These are phyloP conservation scores for Hypomesus transpacificus DNA, from an alignment of 2,113 vertebrate genomes.

Conservation along the genomic window DNA sequence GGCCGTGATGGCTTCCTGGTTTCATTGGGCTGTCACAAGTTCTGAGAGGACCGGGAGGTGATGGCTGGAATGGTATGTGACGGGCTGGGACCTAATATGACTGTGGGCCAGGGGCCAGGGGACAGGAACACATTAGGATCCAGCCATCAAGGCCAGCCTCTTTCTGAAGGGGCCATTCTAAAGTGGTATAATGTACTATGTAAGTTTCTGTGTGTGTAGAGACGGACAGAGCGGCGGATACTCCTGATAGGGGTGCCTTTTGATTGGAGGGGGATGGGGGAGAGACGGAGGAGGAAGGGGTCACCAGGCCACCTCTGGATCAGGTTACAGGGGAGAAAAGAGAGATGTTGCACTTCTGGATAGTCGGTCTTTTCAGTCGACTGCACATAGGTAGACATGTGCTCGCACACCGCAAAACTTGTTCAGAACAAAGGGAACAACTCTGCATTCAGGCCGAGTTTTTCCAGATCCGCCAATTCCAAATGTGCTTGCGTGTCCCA, in stretches of 20 bases:
- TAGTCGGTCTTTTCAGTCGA: no score
- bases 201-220: background rate
- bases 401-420: no score
- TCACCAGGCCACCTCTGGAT: slow-evolving; percentile 12
- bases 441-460: no score
- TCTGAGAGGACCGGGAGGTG: slow-evolving; percentile 43
- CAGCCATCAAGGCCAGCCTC: background rate
- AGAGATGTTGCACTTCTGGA: no score
- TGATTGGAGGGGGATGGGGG: slow-evolving; percentile 2
- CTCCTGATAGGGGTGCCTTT: slow-evolving; percentile 1
- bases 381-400: no score
- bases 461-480: no score
- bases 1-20: slow-evolving; percentile 50
- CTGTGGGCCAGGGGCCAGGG: slow-evolving; percentile 28
- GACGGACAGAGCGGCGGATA: background rate
- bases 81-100: slow-evolving; percentile 33
- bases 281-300: background rate
- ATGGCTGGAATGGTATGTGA: slow-evolving; percentile 69
- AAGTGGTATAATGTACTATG: background rate
- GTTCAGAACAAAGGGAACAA: no score
- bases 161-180: background rate
- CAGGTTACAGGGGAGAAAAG: slow-evolving; percentile 11
- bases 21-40: slow-evolving; percentile 51
- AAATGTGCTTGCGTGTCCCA: no score
- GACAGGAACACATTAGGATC: background rate